Evolutionary conservation across 2,113 vertebrate species (phyloP).

Genomic region (Thymallus thymallus): DNA sequence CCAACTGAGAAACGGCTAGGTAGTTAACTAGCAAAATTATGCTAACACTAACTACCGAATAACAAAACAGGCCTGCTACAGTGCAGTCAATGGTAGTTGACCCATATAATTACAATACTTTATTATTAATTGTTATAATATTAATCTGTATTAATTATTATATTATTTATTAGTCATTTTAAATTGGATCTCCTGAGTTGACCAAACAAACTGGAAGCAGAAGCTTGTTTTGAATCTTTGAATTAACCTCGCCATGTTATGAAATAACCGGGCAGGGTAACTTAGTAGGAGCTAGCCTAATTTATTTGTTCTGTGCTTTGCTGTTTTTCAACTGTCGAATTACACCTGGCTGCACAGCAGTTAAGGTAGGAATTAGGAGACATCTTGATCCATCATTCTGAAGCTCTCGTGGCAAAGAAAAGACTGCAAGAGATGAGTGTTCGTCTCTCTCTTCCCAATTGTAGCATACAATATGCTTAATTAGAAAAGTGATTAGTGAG

Average conservation of each 20-base stretch:
- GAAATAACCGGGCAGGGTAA: neutral
- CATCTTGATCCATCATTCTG: constrained; percentile 15
- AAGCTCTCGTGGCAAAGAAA: constrained; percentile 25
- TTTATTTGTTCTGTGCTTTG: constrained; percentile 65
- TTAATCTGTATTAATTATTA: no score
- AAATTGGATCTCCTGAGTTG: no score
- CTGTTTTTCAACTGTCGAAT: constrained; percentile 59
- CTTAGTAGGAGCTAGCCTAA: constrained; percentile 24
- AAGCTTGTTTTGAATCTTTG: no score
- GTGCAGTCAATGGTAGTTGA: no score
- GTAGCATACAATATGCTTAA: neutral
- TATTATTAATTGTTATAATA: no score
- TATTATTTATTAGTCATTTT: no score
- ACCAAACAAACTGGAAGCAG: no score
- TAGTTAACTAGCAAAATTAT: no score
- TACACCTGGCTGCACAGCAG: constrained; percentile 59
- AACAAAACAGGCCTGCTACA: no score
- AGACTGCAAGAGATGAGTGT: constrained; percentile 23
- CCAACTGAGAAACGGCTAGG: neutral
- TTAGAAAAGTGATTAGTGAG: neutral
- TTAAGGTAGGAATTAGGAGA: constrained; percentile 60
- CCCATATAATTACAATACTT: no score
- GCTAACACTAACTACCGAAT: no score
- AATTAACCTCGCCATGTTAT: no score
- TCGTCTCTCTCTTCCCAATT: neutral